phyloP scores from a whole-genome alignment of 2,888 invertebrate species.

The Nymphalis c-album region DNA sequence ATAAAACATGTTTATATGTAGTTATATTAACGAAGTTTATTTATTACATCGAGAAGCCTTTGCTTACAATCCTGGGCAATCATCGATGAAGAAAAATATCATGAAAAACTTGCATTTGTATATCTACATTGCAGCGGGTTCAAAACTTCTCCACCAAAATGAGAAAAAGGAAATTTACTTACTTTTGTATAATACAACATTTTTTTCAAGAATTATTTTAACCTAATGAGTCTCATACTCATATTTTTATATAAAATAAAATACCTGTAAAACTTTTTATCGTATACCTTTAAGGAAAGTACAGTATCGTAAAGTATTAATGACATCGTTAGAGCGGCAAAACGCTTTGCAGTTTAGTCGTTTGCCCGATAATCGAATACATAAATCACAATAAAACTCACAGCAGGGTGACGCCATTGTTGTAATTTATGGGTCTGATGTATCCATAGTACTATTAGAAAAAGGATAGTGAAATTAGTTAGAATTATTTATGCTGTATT shows the following conservation, averaged over 20 bases:
- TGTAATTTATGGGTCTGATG: slow-evolving; percentile 56
- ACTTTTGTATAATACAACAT: too few species aligned
- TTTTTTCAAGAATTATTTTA: too few species aligned
- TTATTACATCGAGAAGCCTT: too few species aligned
- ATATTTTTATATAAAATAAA: slow-evolving; percentile 12
- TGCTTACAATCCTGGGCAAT: too few species aligned
- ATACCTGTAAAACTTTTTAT: neutral
- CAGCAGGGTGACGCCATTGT: slow-evolving; percentile 58
- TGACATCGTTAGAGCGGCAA: slow-evolving; percentile 57
- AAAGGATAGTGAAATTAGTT: slow-evolving; percentile 2
- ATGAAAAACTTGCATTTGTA: too few species aligned
- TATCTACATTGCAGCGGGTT: too few species aligned
- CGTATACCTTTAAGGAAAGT: slow-evolving; percentile 29
- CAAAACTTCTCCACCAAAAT: too few species aligned
- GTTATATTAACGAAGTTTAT: too few species aligned
- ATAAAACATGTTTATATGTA: too few species aligned
- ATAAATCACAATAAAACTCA: slow-evolving; percentile 71
- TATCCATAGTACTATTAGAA: slow-evolving; percentile 18
- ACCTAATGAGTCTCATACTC: slow-evolving; percentile 47
- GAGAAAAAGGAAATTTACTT: too few species aligned
- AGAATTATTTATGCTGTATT: neutral
- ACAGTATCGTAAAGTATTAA: slow-evolving; percentile 54
- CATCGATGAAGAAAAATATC: too few species aligned
- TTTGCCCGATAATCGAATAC: slow-evolving; percentile 65
- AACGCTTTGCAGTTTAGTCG: slow-evolving; percentile 62